Evolutionary conservation across 2,888 invertebrate genomes (phyloP).

Genomic region (Sericinus montela): DNA sequence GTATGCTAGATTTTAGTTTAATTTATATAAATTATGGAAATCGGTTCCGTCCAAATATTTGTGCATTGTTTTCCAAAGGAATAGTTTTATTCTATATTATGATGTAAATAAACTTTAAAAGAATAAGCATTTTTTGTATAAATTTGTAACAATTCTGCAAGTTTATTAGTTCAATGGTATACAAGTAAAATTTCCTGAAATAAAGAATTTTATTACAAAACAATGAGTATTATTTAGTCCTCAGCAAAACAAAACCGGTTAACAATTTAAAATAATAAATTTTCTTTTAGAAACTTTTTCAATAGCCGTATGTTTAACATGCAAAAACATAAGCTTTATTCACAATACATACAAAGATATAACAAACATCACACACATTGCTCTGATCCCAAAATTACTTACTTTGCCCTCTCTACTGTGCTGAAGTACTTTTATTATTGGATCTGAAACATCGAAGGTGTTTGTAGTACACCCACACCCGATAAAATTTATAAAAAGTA

Average conservation of each 20-base stretch:
- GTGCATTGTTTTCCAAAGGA: slow-evolving; percentile 72
- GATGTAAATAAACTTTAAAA: slow-evolving; percentile 11
- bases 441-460: no score
- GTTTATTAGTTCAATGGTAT: slow-evolving; percentile 5
- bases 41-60: slow-evolving; percentile 66
- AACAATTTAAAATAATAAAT: no score
- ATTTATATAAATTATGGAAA: slow-evolving; percentile 25
- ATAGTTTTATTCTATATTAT: slow-evolving; percentile 35
- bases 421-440: no score
- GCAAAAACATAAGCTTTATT: no score
- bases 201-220: slow-evolving; percentile 3
- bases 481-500: no score
- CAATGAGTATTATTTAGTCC: neutral
- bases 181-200: slow-evolving; percentile 11
- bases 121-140: slow-evolving; percentile 6
- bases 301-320: no score
- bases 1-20: slow-evolving; percentile 24
- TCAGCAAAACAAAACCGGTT: neutral
- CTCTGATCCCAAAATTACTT: no score
- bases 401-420: no score
- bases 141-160: slow-evolving; percentile 3
- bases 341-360: no score
- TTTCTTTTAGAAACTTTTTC: no score
- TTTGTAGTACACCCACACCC: no score
- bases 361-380: no score